Evolutionary conservation across 2,113 vertebrate species (phyloP), one percentile per base, ranked within the genome.

Genomic region (Vulpes ferrilata): DNA sequence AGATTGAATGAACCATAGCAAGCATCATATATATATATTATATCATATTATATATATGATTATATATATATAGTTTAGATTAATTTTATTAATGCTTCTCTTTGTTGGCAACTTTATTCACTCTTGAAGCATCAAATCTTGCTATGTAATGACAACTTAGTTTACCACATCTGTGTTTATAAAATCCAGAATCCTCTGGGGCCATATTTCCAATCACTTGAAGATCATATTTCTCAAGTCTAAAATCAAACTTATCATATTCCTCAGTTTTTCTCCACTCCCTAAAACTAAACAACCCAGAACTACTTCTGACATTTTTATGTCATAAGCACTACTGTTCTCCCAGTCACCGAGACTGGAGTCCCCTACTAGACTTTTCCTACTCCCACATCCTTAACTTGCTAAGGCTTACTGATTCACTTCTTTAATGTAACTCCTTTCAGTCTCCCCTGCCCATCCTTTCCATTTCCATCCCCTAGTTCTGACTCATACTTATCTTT

Each of bases 31-130:
- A 93, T 76, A 89, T 80, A 92, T 76, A 87, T 43, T 43, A 7
- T 43, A 43, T 7, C 43, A 43, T 43, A 43, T 43, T 43, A 43
- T 43, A 43, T 43, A 43, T 43, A 43, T 43, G 43, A 43, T 7
- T 7, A 43, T 43, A 43, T 43, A 43, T 80, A 43, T 80, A 93
- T 76, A 89, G 22, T 94, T 88, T 53, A 76, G 55, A 64, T 73
- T 92, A 95, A 92, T 90, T 85, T 88, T 87, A 76, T 69, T 90
- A 92, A 84, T 94, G 67, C 27, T 95, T 96, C 87, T 86, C n/a
- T 87, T 93, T 93, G n/a, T 93, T 96, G 59, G 48, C 51, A 73
- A 20, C 93, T 57, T 93, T 85, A 82, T 84, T 88, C 81, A 65
- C 71, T 88, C 20, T 81, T 84, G 83, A 86, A 67, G 22, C 32